phyloP scores from a whole-genome alignment of 1,140 invertebrate genomes.

The Mercenaria mercenaria region DNA sequence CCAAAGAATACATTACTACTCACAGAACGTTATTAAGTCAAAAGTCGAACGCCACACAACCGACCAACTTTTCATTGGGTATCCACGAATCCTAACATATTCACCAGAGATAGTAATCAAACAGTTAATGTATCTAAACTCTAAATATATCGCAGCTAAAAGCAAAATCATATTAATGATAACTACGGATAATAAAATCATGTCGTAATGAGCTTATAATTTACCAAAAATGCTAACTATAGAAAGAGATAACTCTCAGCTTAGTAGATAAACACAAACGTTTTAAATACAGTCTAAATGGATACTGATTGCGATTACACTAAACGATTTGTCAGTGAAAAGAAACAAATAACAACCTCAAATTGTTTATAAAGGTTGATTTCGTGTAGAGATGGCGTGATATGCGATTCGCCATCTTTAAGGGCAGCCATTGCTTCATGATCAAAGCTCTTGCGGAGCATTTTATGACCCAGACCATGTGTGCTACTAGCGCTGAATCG shows the following conservation, averaged over 20 bases:
- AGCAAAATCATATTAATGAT: too few relatives aligned
- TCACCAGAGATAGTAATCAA: too few relatives aligned
- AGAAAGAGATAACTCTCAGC: background rate
- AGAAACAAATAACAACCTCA: background rate
- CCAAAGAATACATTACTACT: too few relatives aligned
- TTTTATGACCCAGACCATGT: slow-evolving; percentile 37
- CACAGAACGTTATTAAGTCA: too few relatives aligned
- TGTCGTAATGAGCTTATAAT: background rate
- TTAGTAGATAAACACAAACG: background rate
- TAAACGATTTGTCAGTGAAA: slow-evolving; percentile 16
- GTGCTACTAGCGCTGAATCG: slow-evolving; percentile 20
- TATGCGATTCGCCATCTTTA: slow-evolving; percentile 10
- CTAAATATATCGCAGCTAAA: too few relatives aligned
- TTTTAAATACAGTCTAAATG: slow-evolving; percentile 16
- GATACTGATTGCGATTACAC: slow-evolving; percentile 12
- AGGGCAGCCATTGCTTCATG: slow-evolving; percentile 22
- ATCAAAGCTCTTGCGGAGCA: background rate
- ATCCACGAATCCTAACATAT: too few relatives aligned
- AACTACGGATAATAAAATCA: background rate
- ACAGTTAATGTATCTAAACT: too few relatives aligned
- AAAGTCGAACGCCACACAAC: too few relatives aligned
- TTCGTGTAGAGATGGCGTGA: slow-evolving; percentile 42
- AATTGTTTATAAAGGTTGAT: slow-evolving; percentile 3
- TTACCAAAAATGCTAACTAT: background rate
- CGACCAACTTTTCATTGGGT: too few relatives aligned